These are phyloP conservation scores for Spialia ferax DNA, from an alignment of 2,888 invertebrate species.

Conservation along the genomic window DNA sequence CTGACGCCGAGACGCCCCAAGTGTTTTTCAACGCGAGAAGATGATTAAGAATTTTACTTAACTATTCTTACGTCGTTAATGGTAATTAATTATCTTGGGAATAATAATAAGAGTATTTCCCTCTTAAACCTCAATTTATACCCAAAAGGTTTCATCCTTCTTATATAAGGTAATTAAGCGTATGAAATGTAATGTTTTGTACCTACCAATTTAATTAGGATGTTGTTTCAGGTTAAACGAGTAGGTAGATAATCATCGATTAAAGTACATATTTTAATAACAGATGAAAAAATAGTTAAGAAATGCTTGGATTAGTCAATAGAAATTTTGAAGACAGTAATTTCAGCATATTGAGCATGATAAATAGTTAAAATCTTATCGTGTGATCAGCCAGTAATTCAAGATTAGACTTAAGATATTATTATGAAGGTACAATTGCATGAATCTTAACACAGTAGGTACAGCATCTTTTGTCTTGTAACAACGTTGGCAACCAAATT, in stretches of 20 bases:
- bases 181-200: too few relatives aligned
- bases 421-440: not conserved
- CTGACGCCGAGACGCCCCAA: slow-evolving; percentile 5
- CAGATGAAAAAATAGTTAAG: too few relatives aligned
- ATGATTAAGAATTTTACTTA: slow-evolving; percentile 8
- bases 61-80: not conserved
- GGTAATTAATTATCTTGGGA: not conserved
- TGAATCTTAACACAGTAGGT: not conserved
- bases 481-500: slow-evolving; percentile 12
- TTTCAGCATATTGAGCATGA: too few relatives aligned
- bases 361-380: too few relatives aligned
- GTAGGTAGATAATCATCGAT: too few relatives aligned
- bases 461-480: slow-evolving; percentile 15
- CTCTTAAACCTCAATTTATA: not conserved
- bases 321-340: too few relatives aligned
- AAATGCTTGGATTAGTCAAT: too few relatives aligned
- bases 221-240: too few relatives aligned
- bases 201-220: too few relatives aligned
- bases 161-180: not conserved
- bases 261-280: too few relatives aligned
- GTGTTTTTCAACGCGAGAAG: not conserved
- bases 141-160: not conserved
- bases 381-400: not conserved
- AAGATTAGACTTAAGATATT: not conserved
- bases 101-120: too few relatives aligned